Percentiles rank a stretch among this genome's conserved stretches.
Conservation (phyloP, 2,113 vertebrate genomes). For the Vanacampus margaritifer region DNA sequence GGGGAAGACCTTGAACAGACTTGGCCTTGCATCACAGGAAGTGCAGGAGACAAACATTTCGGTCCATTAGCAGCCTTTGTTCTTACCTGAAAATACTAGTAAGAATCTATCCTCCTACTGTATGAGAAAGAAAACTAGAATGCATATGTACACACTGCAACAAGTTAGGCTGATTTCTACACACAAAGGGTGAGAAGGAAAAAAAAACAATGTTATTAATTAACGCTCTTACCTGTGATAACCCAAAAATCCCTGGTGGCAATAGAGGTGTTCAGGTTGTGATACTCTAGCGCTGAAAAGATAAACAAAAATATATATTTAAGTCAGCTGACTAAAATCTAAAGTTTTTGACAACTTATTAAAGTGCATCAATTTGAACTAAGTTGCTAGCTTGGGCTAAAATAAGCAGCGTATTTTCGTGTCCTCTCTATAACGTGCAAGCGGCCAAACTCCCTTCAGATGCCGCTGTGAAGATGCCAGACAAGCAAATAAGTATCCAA, state of each 20-base stretch:
- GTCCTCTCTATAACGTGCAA: no score
- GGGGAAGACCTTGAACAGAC: slow-evolving; percentile 47
- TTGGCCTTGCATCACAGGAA: slow-evolving; percentile 30
- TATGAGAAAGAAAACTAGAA: neutral
- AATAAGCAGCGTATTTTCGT: no score
- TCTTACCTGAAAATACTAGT: neutral
- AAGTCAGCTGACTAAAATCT: neutral
- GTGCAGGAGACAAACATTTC: slow-evolving; percentile 22
- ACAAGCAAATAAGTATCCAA: no score
- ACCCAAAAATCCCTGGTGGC: slow-evolving; percentile 95
- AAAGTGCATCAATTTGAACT: no score
- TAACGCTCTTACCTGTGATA: slow-evolving; percentile 82
- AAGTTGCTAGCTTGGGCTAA: no score
- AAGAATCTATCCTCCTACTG: neutral
- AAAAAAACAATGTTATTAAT: neutral
- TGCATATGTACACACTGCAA: neutral
- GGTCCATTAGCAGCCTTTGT: slow-evolving; percentile 8
- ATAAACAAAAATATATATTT: slow-evolving; percentile 12
- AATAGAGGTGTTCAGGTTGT: slow-evolving; percentile 90
- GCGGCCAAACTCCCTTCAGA: no score
- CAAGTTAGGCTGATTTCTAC: neutral
- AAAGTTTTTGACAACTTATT: neutral
- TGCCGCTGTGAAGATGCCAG: no score
- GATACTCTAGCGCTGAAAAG: slow-evolving; percentile 89
- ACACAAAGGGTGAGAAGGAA: neutral